These are phyloP conservation scores for Chelonus formosanus DNA, from an alignment of 2,888 invertebrate species.

Conservation along the genomic window DNA sequence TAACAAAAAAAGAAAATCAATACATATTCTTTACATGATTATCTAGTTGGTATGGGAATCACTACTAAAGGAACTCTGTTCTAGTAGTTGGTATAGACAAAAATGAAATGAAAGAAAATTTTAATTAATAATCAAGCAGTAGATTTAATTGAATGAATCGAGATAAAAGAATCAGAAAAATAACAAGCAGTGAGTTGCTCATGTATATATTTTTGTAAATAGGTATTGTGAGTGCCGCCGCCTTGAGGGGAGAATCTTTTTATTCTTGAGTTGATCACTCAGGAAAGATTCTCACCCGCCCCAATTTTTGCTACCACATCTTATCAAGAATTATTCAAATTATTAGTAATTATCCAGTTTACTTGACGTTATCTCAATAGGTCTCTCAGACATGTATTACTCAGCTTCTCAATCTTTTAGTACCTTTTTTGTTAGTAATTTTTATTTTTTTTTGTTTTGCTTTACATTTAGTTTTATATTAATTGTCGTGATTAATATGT, in stretches of 20 bases:
- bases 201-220: conserved; percentile 65
- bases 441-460: too few relatives aligned
- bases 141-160: conserved; percentile 42
- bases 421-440: too few relatives aligned
- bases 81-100: conserved; percentile 54
- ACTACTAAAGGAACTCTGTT: conserved; percentile 45
- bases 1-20: conserved; percentile 34
- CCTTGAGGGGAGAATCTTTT: conserved; percentile 54
- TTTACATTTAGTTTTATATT: too few relatives aligned
- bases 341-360: conserved; percentile 16
- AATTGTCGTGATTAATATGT: too few relatives aligned
- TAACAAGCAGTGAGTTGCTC: conserved; percentile 60
- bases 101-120: conserved; percentile 27
- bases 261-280: conserved; percentile 29
- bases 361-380: too few relatives aligned
- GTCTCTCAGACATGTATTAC: too few relatives aligned
- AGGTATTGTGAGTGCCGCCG: conserved; percentile 61
- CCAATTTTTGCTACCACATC: conserved; percentile 62
- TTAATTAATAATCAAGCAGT: conserved; percentile 42
- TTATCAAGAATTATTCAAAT: conserved; percentile 49
- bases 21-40: not conserved
- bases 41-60: conserved; percentile 41
- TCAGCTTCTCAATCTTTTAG: too few relatives aligned
- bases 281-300: conserved; percentile 48
- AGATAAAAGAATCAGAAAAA: conserved; percentile 37